Evolutionary conservation across 2,888 invertebrate species (phyloP).

Genomic region (Frankliniella fusca): DNA sequence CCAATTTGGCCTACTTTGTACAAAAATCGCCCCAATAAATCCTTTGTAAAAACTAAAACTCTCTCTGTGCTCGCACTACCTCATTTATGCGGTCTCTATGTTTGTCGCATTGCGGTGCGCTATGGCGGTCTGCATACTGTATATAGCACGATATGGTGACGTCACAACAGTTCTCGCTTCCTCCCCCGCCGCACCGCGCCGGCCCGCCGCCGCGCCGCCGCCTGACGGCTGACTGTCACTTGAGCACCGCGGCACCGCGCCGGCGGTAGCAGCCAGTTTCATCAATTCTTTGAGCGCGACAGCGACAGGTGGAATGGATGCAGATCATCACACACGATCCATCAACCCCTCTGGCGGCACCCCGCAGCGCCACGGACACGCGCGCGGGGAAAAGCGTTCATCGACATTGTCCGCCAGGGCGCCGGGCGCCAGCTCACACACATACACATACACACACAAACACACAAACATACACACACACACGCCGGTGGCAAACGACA

Average conservation of each 20-base stretch:
- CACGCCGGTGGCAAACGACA: background rate
- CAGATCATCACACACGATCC: conserved; percentile 16
- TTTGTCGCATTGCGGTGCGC: background rate
- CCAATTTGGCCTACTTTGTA: too few species aligned
- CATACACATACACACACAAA: too few species aligned
- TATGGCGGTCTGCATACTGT: background rate
- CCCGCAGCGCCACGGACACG: background rate
- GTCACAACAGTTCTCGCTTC: background rate
- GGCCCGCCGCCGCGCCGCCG: background rate
- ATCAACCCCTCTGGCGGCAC: background rate
- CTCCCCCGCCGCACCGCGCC: background rate
- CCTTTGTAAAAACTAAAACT: too few species aligned
- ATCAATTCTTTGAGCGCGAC: background rate
- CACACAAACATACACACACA: too few species aligned
- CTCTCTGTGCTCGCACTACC: too few species aligned
- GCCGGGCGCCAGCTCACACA: too few species aligned
- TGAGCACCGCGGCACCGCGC: background rate
- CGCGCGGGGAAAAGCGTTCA: background rate
- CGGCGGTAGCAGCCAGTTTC: background rate
- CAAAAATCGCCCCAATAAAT: too few species aligned
- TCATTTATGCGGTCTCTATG: background rate
- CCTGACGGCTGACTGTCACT: background rate
- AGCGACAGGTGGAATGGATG: conserved; percentile 24
- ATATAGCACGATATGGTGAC: background rate
- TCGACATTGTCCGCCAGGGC: too few species aligned